Percentiles rank a stretch among this genome's conserved stretches.
Evolutionary conservation across 2,888 invertebrate species (phyloP).

Genomic region (Leptinotarsa tumamoca): DNA sequence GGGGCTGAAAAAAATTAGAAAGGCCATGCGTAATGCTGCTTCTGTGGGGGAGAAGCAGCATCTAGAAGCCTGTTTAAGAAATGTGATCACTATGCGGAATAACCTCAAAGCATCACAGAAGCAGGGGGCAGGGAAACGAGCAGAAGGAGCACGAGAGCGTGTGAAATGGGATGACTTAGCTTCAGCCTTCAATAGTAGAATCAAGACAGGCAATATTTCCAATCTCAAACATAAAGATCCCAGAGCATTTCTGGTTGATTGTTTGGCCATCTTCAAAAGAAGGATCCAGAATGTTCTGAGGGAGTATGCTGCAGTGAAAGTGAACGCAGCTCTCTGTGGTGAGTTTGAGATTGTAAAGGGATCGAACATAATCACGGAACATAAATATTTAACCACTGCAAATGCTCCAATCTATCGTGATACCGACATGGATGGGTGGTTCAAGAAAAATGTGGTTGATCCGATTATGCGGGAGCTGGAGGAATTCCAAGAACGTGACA

Average conservation of each 20-base stretch:
- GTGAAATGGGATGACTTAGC: conserved; percentile 27
- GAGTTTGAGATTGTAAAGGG: conserved; percentile 15
- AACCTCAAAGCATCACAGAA: conserved; percentile 1
- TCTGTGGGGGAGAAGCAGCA: conserved; percentile 8
- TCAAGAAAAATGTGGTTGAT: neutral
- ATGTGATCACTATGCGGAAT: neutral
- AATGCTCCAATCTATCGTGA: conserved; percentile 4
- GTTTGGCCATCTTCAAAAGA: conserved; percentile 26
- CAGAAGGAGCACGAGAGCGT: neutral
- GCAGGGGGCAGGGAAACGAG: conserved; percentile 9
- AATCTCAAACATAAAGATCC: conserved; percentile 41
- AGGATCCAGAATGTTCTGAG: conserved; percentile 29
- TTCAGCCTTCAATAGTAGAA: conserved; percentile 19
- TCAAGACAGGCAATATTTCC: conserved; percentile 20
- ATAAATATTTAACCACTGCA: neutral
- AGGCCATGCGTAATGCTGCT: neutral
- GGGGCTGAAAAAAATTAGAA: neutral
- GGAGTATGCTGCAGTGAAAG: conserved; percentile 45
- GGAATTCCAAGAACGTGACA: neutral
- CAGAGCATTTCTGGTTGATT: conserved; percentile 37
- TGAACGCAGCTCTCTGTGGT: conserved; percentile 46
- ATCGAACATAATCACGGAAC: neutral
- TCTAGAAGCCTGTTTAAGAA: neutral
- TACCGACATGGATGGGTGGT: neutral
- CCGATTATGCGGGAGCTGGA: neutral